A percentile compares a stretch with the other conserved stretches of the same genome.
phyloP scores from a whole-genome alignment of 2,113 vertebrate species.

The Lophotis ruficrista region DNA sequence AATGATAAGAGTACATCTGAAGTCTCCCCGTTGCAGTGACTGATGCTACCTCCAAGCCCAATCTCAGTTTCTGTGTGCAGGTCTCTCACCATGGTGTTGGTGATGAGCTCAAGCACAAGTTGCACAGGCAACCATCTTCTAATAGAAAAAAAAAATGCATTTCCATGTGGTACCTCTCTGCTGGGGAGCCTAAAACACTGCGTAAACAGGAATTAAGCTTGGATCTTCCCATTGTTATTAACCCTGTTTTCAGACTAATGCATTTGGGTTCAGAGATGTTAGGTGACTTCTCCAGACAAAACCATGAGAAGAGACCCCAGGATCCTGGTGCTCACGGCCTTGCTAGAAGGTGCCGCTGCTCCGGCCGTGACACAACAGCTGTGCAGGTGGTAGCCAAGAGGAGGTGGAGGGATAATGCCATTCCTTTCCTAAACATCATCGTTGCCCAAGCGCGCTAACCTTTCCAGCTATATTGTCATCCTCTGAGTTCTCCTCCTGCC shows the following conservation, averaged over 20 bases:
- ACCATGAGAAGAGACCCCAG: not conserved
- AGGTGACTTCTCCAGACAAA: not conserved
- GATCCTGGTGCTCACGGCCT: not conserved
- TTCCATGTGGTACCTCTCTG: not conserved
- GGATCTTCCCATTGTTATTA: not conserved
- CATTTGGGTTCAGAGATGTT: not conserved
- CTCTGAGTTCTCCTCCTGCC: conserved; percentile 42
- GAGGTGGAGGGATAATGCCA: not conserved
- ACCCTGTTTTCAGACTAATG: not conserved
- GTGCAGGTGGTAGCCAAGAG: not conserved
- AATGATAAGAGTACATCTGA: not conserved
- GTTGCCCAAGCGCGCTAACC: not conserved
- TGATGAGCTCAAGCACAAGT: not conserved
- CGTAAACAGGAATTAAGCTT: not conserved
- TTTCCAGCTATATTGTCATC: not conserved
- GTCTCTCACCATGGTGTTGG: not conserved
- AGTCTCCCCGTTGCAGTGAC: no score
- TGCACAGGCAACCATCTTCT: not conserved
- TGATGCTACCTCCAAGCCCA: not conserved
- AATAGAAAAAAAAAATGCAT: not conserved
- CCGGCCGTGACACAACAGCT: not conserved
- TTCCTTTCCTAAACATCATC: not conserved
- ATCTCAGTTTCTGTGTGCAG: not conserved
- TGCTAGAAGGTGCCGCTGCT: not conserved
- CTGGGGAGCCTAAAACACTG: not conserved